Conservation (phyloP, 1,140 invertebrate species). For the Coptotermes formosanus region DNA sequence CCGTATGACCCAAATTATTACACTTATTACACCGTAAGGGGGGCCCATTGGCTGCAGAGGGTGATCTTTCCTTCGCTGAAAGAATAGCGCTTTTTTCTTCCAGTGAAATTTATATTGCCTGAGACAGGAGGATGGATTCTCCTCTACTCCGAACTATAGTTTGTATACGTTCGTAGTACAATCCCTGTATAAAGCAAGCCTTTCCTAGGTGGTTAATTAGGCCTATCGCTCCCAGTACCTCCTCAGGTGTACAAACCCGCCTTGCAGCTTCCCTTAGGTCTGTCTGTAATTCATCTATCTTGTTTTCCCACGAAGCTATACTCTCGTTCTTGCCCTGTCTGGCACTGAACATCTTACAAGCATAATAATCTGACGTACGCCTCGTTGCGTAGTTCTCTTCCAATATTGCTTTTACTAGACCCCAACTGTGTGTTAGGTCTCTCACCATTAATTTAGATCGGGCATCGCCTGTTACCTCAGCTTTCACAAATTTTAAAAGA, state of each 20-base stretch:
- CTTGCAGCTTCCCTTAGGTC: background rate
- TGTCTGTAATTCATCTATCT: background rate
- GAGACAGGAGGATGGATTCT: background rate
- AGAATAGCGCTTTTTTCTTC: background rate
- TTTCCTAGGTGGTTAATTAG: background rate
- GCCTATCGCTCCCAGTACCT: background rate
- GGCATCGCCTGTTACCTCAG: background rate
- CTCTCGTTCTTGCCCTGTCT: background rate
- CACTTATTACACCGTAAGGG: no score
- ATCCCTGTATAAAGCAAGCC: slow-evolving; percentile 9
- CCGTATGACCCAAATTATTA: no score
- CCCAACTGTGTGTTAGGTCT: background rate
- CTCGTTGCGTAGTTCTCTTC: background rate
- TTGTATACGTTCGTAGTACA: background rate
- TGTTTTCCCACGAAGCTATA: background rate
- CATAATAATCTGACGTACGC: background rate
- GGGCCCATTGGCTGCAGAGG: no score
- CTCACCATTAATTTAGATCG: background rate
- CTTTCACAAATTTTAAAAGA: background rate
- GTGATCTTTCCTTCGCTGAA: background rate
- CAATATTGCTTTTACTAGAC: background rate
- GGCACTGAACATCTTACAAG: background rate
- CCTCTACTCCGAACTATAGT: background rate
- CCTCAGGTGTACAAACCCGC: background rate
- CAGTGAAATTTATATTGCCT: background rate